Percentiles rank a stretch among this genome's conserved stretches.
Conservation (phyloP, 1,140 invertebrate species). For the Choristoneura fumiferana region DNA sequence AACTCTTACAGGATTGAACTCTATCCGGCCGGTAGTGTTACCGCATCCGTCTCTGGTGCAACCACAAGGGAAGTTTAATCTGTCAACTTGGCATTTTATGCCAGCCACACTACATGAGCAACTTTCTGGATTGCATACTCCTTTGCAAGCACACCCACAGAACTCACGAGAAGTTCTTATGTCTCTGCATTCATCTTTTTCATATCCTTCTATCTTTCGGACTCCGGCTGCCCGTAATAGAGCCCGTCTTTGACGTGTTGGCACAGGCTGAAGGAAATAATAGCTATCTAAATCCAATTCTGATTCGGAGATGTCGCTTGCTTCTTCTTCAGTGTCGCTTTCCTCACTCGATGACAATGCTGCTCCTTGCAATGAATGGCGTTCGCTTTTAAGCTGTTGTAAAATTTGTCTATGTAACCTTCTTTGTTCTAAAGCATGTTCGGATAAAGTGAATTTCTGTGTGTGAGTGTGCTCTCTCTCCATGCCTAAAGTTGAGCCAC, state of each 20-base stretch:
- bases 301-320: conserved; percentile 89
- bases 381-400: conserved; percentile 86
- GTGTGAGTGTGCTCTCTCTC: conserved; percentile 89
- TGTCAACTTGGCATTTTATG: conserved; percentile 98
- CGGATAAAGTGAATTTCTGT: conserved; percentile 83
- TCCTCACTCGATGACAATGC: conserved; percentile 85
- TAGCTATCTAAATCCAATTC: conserved; percentile 94
- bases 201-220: conserved; percentile 94
- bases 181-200: conserved; percentile 96
- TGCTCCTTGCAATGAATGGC: conserved; percentile 77
- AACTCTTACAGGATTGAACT: conserved; percentile 97
- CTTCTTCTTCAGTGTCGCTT: conserved; percentile 88
- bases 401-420: conserved; percentile 90
- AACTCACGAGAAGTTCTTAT: conserved; percentile 95
- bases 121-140: conserved; percentile 96
- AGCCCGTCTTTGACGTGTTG: conserved; percentile 92
- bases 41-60: conserved; percentile 96
- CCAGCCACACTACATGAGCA: conserved; percentile 96
- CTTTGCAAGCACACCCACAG: conserved; percentile 97
- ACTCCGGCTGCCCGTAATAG: conserved; percentile 93
- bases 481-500: conserved; percentile 98
- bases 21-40: conserved; percentile 94
- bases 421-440: conserved; percentile 93
- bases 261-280: conserved; percentile 95
- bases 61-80: conserved; percentile 97